These are phyloP conservation scores for Syrphus vitripennis DNA, from an alignment of 2,888 invertebrate genomes.

Conservation along the genomic window DNA sequence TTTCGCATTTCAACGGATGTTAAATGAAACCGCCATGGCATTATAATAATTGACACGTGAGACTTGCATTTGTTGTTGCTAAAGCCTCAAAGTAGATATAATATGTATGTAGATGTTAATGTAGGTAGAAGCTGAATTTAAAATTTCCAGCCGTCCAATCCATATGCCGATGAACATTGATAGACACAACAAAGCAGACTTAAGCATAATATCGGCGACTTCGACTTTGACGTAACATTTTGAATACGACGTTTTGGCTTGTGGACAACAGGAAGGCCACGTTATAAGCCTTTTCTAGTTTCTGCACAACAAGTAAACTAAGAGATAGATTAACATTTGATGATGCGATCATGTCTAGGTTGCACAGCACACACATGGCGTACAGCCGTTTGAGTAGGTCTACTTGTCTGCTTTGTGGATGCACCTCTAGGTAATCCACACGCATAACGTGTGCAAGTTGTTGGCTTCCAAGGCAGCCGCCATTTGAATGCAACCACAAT, in stretches of 20 bases:
- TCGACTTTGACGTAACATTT: conserved; percentile 10
- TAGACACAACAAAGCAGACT: conserved; percentile 28
- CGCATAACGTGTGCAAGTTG: conserved; percentile 1
- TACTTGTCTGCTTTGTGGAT: neutral
- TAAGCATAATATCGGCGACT: conserved; percentile 22
- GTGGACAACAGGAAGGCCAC: neutral
- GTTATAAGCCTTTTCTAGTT: neutral
- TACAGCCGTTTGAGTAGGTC: no score
- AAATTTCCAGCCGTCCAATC: conserved; percentile 19
- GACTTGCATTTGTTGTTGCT: conserved; percentile 9
- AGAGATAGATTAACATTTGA: conserved; percentile 1
- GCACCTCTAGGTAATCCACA: conserved; percentile 4
- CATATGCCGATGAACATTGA: neutral
- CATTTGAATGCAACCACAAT: conserved; percentile 12
- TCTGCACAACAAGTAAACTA: neutral
- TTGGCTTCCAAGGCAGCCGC: neutral
- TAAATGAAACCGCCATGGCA: conserved; percentile 57
- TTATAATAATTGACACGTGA: conserved; percentile 59
- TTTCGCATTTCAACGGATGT: conserved; percentile 39
- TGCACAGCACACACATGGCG: neutral
- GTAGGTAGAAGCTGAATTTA: neutral
- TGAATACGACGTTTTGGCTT: neutral
- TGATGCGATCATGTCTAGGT: conserved; percentile 26
- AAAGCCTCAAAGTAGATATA: neutral
- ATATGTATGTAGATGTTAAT: neutral